Conservation (phyloP, 1,140 invertebrate genomes). For the Ctenoplectra terminalis region DNA sequence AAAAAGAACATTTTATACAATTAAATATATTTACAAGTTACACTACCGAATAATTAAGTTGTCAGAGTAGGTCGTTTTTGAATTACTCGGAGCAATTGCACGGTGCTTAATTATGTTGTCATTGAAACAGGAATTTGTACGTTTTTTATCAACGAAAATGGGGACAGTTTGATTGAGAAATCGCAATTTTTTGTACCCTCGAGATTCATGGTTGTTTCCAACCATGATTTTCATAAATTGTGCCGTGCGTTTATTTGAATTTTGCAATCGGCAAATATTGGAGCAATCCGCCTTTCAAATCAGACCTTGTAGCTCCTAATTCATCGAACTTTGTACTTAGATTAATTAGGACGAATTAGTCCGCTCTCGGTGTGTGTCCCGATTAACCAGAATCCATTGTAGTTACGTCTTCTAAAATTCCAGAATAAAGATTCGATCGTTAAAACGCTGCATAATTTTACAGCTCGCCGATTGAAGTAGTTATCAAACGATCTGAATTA, state of each 20-base stretch:
- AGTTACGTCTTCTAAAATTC: neutral
- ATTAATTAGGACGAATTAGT: too few relatives aligned
- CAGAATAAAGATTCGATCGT: neutral
- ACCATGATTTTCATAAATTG: neutral
- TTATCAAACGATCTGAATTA: neutral
- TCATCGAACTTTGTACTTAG: neutral
- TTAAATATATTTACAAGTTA: too few relatives aligned
- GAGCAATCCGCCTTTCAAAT: neutral
- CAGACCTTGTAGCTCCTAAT: neutral
- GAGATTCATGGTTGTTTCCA: neutral
- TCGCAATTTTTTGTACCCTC: neutral
- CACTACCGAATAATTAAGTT: neutral
- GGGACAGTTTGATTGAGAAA: neutral
- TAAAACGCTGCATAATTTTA: neutral
- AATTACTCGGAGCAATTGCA: neutral
- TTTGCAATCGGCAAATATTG: neutral
- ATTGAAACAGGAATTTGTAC: neutral
- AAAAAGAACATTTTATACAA: too few relatives aligned
- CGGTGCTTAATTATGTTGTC: neutral
- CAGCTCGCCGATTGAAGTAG: too few relatives aligned
- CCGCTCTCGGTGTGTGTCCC: too few relatives aligned
- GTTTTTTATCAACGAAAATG: too few relatives aligned
- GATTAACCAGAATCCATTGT: too few relatives aligned
- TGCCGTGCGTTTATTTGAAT: neutral
- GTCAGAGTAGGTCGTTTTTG: neutral